Percentiles rank a stretch among this genome's conserved stretches.
These are phyloP conservation scores for Mechanitis mazaeus DNA, from an alignment of 2,888 invertebrate genomes.

Conservation along the genomic window DNA sequence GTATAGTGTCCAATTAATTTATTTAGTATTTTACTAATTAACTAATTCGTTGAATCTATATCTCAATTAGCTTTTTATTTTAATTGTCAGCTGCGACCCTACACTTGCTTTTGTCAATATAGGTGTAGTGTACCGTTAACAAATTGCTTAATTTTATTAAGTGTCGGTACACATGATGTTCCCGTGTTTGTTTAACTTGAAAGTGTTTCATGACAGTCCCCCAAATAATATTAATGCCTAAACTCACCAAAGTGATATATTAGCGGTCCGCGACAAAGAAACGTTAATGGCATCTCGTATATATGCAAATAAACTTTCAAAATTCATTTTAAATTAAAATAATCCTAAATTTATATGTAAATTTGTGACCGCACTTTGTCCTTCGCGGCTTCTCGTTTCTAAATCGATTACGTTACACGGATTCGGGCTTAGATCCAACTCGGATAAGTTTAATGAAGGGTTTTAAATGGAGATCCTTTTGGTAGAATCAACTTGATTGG, in stretches of 20 bases:
- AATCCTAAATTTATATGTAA: slow-evolving; percentile 74
- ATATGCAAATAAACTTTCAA: slow-evolving; percentile 70
- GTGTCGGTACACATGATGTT: slow-evolving; percentile 53
- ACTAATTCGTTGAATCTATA: slow-evolving; percentile 12
- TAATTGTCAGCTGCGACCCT: slow-evolving; percentile 26
- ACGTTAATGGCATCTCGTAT: slow-evolving; percentile 64
- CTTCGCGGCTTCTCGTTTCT: slow-evolving; percentile 66
- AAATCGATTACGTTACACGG: slow-evolving; percentile 71
- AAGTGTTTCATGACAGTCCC: slow-evolving; percentile 37
- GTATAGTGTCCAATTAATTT: slow-evolving; percentile 7
- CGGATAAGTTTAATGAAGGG: slow-evolving; percentile 70
- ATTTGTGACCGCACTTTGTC: slow-evolving; percentile 71
- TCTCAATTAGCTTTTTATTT: slow-evolving; percentile 28
- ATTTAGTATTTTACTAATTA: slow-evolving; percentile 9
- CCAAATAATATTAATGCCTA: slow-evolving; percentile 43
- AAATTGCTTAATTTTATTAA: slow-evolving; percentile 74
- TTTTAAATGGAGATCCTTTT: slow-evolving; percentile 58
- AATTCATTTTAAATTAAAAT: slow-evolving; percentile 74
- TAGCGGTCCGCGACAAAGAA: slow-evolving; percentile 60
- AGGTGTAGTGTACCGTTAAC: slow-evolving; percentile 57
- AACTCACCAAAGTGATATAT: slow-evolving; percentile 62
- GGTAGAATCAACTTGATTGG: slow-evolving; percentile 52
- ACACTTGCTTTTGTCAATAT: slow-evolving; percentile 56
- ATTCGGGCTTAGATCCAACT: slow-evolving; percentile 61
- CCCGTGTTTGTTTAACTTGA: slow-evolving; percentile 50